Evolutionary conservation across 1,140 invertebrate genomes (phyloP).

Genomic region (Hylyphantes graminicola): DNA sequence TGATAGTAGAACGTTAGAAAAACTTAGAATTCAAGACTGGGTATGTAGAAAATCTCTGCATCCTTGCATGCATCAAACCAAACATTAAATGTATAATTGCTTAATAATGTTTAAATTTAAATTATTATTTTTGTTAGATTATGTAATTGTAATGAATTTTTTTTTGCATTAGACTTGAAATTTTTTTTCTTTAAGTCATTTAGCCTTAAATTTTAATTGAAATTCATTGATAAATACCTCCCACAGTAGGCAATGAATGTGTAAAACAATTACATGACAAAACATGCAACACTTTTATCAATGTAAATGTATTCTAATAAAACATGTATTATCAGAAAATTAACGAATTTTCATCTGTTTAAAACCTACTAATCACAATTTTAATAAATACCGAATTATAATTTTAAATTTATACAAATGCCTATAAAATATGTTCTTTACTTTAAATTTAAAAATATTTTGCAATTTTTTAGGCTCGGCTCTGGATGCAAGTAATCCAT

Average conservation of each 20-base stretch:
- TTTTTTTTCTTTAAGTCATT: too few species aligned
- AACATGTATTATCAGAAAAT: background rate
- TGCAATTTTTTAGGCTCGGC: constrained; percentile 80
- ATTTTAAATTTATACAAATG: background rate
- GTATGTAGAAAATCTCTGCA: constrained; percentile 72
- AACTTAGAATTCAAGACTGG: constrained; percentile 87
- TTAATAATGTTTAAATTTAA: too few species aligned
- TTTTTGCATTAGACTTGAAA: too few species aligned
- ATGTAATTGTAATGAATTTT: too few species aligned
- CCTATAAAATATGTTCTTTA: background rate
- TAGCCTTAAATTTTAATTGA: too few species aligned
- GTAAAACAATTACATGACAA: too few species aligned
- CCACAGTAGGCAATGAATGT: too few species aligned
- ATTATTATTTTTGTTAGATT: too few species aligned
- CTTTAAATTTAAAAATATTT: background rate
- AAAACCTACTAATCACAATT: background rate
- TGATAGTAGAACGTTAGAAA: constrained; percentile 74
- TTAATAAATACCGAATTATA: background rate
- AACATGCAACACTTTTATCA: too few species aligned
- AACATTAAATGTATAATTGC: too few species aligned
- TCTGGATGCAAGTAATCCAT: constrained; percentile 96
- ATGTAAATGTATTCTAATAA: too few species aligned
- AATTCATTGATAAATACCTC: too few species aligned
- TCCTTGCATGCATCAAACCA: background rate
- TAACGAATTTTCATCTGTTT: background rate